These are phyloP conservation scores for Gorsachius goisagi DNA, from an alignment of 2,113 vertebrate species.

Conservation along the genomic window DNA sequence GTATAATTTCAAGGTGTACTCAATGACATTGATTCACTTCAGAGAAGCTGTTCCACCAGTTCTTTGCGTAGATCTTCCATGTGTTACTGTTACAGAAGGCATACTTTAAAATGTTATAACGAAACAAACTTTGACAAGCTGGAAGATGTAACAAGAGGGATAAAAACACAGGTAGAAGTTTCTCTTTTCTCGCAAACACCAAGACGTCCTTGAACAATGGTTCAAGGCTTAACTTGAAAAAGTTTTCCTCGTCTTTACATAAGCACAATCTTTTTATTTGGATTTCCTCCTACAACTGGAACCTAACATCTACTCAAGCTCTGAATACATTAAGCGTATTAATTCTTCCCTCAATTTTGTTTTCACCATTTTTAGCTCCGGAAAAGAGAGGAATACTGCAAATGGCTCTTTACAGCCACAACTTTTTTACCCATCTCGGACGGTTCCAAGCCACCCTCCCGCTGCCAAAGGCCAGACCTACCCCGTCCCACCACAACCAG, in stretches of 20 bases:
- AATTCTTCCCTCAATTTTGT: not conserved
- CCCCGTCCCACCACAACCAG: not conserved
- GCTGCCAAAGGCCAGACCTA: not conserved
- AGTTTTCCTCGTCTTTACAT: not conserved
- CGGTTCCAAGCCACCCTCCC: not conserved
- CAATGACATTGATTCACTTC: conserved; percentile 9
- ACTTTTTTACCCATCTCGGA: not conserved
- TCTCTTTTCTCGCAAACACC: not conserved
- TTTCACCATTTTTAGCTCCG: not conserved
- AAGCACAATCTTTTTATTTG: not conserved
- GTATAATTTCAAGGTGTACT: not conserved
- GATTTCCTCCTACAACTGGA: not conserved
- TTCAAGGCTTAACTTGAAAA: not conserved
- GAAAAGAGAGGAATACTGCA: not conserved
- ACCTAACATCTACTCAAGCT: not conserved
- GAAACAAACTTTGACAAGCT: not conserved
- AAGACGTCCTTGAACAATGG: not conserved
- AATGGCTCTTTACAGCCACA: not conserved
- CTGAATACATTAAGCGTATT: not conserved
- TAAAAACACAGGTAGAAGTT: accelerated
- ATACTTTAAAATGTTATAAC: not conserved
- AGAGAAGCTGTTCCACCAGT: conserved; percentile 27
- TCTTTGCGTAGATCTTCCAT: not conserved
- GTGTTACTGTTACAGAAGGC: not conserved
- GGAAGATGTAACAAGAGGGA: not conserved